Percentiles rank a stretch among this genome's conserved stretches.
phyloP scores from a whole-genome alignment of 2,888 invertebrate genomes.

The Trilocha varians region DNA sequence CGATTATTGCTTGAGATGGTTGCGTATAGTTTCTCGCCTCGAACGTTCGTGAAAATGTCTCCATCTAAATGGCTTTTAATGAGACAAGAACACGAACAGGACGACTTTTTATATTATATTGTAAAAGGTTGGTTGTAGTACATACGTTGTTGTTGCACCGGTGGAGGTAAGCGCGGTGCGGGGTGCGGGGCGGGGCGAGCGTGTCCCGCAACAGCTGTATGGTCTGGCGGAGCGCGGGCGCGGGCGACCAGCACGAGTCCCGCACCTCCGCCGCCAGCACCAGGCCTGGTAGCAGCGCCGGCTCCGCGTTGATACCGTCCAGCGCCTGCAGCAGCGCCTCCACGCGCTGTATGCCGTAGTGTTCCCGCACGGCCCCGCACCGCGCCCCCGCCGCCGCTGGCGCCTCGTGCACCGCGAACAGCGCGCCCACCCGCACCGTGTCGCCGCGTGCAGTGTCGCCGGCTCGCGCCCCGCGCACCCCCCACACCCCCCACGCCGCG shows the following conservation, averaged over 20 bases:
- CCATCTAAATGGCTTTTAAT: no score
- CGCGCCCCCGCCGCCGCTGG: conserved; percentile 31
- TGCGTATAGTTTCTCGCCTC: no score
- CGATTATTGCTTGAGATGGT: no score
- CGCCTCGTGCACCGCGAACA: conserved; percentile 73
- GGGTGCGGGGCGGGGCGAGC: conserved; percentile 49
- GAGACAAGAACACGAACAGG: no score
- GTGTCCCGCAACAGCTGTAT: conserved; percentile 83
- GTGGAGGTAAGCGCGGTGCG: conserved; percentile 1
- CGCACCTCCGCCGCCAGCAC: no score
- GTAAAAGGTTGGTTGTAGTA: no score
- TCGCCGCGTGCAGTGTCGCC: conserved; percentile 38
- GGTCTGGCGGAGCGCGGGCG: conserved; percentile 84
- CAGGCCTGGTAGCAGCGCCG: conserved; percentile 67
- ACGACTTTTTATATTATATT: no score
- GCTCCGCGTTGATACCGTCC: conserved; percentile 76
- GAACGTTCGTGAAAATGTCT: no score
- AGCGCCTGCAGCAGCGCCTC: conserved; percentile 75
- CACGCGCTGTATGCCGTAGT: conserved; percentile 83
- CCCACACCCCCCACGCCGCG: neutral
- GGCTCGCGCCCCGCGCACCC: neutral
- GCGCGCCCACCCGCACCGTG: conserved; percentile 72
- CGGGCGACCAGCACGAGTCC: conserved; percentile 88
- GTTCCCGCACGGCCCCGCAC: conserved; percentile 73
- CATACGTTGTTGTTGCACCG: no score